A percentile compares a stretch with the other conserved stretches of the same genome.
phyloP scores from a whole-genome alignment of 2,888 invertebrate species.

The Caenorhabditis sp. region DNA sequence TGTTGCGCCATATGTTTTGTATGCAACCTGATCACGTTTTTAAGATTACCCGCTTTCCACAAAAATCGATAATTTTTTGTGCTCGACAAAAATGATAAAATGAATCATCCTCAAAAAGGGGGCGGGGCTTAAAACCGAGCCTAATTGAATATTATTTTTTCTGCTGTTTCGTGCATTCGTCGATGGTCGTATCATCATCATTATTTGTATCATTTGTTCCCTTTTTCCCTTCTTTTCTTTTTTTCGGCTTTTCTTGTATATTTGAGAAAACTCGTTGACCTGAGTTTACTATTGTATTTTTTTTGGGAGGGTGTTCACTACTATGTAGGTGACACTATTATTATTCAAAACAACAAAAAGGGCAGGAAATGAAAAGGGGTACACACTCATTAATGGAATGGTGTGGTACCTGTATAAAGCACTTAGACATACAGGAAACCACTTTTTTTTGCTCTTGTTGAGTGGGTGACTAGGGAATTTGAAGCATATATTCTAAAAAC shows the following conservation, averaged over 20 bases:
- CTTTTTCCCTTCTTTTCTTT: not conserved
- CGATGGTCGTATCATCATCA: not conserved
- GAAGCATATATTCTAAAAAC: no score
- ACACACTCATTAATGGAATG: not conserved
- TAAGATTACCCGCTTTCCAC: no score
- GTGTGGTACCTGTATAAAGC: not conserved
- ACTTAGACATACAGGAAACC: not conserved
- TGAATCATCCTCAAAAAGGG: no score
- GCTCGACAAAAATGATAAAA: no score
- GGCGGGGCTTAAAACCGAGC: no score
- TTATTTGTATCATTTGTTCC: not conserved
- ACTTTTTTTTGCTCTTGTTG: no score
- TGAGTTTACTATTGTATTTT: not conserved
- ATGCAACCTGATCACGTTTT: no score
- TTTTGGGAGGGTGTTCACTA: no score
- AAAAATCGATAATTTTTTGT: no score
- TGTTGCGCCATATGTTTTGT: no score
- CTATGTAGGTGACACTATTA: slow-evolving; percentile 1
- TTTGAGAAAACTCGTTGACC: not conserved
- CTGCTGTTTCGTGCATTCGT: not conserved
- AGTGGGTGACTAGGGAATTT: no score
- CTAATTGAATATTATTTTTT: no score
- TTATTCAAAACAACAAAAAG: not conserved
- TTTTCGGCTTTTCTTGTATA: not conserved
- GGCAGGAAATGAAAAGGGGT: not conserved